Evolutionary conservation across 2,113 vertebrate species (phyloP).

Genomic region (Alligator mississippiensis): DNA sequence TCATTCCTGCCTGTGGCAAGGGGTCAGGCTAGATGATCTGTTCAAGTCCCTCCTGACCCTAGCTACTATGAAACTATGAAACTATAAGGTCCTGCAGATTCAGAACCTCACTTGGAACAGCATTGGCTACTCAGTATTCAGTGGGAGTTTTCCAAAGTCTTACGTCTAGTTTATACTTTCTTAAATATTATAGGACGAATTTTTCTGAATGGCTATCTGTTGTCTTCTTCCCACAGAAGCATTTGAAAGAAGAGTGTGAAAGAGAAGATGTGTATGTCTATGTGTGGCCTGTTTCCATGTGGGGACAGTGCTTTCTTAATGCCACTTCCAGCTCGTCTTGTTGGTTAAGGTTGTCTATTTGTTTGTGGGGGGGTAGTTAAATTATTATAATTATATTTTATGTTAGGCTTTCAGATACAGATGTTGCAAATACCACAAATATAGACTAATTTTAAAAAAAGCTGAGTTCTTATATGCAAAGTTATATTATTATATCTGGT

Average conservation of each 20-base stretch:
- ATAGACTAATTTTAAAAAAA: background rate
- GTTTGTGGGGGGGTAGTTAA: background rate
- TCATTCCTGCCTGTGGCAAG: too few species aligned
- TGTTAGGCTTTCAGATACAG: background rate
- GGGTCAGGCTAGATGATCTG: background rate
- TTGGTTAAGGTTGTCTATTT: background rate
- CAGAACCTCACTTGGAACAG: background rate
- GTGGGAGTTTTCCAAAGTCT: background rate
- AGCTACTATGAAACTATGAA: background rate
- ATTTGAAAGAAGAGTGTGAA: background rate
- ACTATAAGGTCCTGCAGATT: background rate
- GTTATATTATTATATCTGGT: background rate
- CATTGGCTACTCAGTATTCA: accelerated
- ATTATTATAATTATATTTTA: background rate
- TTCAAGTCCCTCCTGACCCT: background rate
- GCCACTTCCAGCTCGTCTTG: background rate
- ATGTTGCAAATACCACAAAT: background rate
- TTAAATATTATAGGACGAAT: constrained; percentile 17
- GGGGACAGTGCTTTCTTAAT: background rate
- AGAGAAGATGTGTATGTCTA: background rate
- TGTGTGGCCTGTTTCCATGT: background rate
- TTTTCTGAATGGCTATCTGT: constrained; percentile 23
- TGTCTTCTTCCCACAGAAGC: constrained; percentile 1
- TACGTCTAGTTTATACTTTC: constrained; percentile 7
- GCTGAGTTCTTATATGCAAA: background rate